Percentiles rank a stretch among this genome's conserved stretches.
Conservation (phyloP, 2,113 vertebrate species). For the Planiliza haematocheilus region DNA sequence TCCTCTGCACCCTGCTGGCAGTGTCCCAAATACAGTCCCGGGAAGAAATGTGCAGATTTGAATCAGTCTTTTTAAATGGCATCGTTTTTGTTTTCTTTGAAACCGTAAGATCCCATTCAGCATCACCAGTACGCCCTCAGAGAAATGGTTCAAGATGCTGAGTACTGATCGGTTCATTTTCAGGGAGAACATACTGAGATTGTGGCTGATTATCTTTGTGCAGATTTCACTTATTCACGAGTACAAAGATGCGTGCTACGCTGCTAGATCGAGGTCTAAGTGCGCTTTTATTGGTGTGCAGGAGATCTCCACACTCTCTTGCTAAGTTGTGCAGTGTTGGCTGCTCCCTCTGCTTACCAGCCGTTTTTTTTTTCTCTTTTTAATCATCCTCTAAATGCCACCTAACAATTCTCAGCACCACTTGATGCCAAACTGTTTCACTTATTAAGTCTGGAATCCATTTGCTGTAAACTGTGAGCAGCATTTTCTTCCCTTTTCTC, state of each 20-base stretch:
- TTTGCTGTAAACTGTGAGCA: constrained; percentile 73
- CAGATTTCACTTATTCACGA: neutral
- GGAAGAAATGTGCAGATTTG: constrained; percentile 3
- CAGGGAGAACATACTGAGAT: no score
- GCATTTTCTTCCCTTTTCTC: constrained; percentile 62
- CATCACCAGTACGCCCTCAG: neutral
- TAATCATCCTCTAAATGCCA: constrained; percentile 23
- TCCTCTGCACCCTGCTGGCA: constrained; percentile 10
- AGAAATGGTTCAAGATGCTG: constrained; percentile 1
- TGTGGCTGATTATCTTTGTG: neutral
- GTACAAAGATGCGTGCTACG: neutral
- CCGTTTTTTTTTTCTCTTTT: neutral
- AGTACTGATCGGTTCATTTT: neutral
- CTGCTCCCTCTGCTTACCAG: neutral
- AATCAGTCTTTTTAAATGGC: neutral
- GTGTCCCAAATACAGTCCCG: constrained; percentile 7
- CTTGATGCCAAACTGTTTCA: constrained; percentile 54
- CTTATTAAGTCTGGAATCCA: constrained; percentile 68
- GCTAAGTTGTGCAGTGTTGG: constrained; percentile 7
- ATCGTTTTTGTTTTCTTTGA: neutral
- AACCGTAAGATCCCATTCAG: neutral
- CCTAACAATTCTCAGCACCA: constrained; percentile 29
- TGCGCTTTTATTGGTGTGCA: constrained; percentile 1
- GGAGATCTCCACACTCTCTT: constrained; percentile 9
- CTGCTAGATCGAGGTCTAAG: neutral